These are phyloP conservation scores for Phataginus tricuspis DNA, from an alignment of 2,797 vertebrate species.

Conservation along the genomic window DNA sequence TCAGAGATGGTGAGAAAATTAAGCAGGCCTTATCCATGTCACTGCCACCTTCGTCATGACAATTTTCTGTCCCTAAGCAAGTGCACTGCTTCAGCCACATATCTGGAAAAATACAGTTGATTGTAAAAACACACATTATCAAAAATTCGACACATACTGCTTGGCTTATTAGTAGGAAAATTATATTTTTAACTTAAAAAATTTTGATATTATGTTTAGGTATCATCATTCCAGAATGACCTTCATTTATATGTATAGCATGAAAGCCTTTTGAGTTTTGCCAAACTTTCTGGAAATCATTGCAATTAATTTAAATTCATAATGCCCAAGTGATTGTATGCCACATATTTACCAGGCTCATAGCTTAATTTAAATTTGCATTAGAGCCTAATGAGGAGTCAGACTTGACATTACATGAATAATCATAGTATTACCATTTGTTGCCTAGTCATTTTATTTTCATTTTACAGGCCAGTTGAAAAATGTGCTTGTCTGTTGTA, in stretches of 20 bases:
- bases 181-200: conserved; percentile 4
- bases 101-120: neutral
- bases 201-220: neutral
- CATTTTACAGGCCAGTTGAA: neutral
- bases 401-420: neutral
- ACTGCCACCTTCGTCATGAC: neutral
- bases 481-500: neutral
- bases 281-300: conserved; percentile 29
- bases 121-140: neutral
- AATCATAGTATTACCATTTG: neutral
- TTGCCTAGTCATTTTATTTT: neutral
- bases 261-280: conserved; percentile 16
- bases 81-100: too few relatives aligned
- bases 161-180: neutral
- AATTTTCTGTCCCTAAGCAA: neutral
- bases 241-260: neutral
- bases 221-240: neutral
- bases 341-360: neutral
- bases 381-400: neutral
- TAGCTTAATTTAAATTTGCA: neutral
- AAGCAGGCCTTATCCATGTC: neutral
- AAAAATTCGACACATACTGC: neutral
- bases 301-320: conserved; percentile 30
- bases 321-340: neutral
- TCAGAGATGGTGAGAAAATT: neutral